These are phyloP conservation scores for Encarsia formosa DNA, from an alignment of 2,888 invertebrate species.

Conservation along the genomic window DNA sequence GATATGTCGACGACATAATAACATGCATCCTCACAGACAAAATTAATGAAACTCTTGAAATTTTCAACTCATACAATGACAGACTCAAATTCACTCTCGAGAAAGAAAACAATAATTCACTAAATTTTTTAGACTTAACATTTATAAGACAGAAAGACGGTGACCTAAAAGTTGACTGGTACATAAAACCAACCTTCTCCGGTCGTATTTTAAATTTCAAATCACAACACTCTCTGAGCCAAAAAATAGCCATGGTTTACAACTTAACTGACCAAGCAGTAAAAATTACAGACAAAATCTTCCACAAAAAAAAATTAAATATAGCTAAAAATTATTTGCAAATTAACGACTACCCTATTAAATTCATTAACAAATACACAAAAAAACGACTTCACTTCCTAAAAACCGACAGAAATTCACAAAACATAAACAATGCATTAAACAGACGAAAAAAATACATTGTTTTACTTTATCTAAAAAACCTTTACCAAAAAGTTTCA, in stretches of 20 bases:
- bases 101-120: background rate
- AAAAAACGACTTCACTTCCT: background rate
- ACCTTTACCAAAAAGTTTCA: no score
- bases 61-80: background rate
- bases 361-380: background rate
- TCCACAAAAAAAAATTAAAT: background rate
- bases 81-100: background rate
- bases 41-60: no score
- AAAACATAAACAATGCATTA: no score
- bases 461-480: no score
- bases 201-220: background rate
- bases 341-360: background rate
- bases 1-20: no score
- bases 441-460: no score
- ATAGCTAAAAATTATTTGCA: background rate
- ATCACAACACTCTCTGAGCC: background rate
- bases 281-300: background rate
- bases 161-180: background rate
- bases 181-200: background rate
- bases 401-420: no score
- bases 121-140: background rate
- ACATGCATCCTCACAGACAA: no score
- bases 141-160: background rate
- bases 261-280: background rate
- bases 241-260: conserved; percentile 1